These are phyloP conservation scores for Orbicella faveolata DNA, from an alignment of 64 coral and sea anemone species.

Conservation along the genomic window DNA sequence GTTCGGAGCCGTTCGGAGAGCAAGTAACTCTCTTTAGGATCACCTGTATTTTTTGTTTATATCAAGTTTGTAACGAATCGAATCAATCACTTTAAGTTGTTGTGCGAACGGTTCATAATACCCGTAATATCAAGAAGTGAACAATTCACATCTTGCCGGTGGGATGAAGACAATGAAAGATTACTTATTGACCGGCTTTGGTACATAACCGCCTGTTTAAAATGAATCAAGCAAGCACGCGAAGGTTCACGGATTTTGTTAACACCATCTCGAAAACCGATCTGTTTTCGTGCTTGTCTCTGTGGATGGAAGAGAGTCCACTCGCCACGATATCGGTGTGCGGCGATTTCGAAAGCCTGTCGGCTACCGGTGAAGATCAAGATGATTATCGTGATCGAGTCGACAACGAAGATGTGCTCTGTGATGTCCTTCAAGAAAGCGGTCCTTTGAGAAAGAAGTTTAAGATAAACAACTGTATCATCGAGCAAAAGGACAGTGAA, in stretches of 20 bases:
- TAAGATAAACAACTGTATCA: neutral
- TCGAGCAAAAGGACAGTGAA: neutral
- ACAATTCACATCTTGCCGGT: neutral
- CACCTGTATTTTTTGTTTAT: neutral
- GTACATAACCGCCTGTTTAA: neutral
- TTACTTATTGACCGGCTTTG: neutral
- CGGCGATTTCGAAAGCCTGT: neutral
- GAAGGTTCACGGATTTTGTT: neutral
- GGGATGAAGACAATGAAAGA: neutral
- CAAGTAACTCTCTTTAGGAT: neutral
- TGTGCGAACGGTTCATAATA: neutral
- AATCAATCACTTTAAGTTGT: too few relatives aligned
- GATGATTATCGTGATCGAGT: neutral
- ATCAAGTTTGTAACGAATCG: too few relatives aligned
- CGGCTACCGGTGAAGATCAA: neutral
- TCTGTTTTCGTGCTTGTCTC: slow-evolving; percentile 42
- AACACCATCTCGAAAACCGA: slow-evolving; percentile 54
- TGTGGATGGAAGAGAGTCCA: slow-evolving; percentile 76
- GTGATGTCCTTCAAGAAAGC: neutral
- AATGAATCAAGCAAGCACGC: neutral
- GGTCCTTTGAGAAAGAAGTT: neutral
- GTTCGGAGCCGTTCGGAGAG: too few relatives aligned
- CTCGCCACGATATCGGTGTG: neutral
- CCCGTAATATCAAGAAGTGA: neutral
- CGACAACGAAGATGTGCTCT: neutral